Percentiles rank a stretch among this genome's conserved stretches.
These are phyloP conservation scores for Silurus aristotelis DNA, from an alignment of 2,797 vertebrate genomes.

Conservation along the genomic window DNA sequence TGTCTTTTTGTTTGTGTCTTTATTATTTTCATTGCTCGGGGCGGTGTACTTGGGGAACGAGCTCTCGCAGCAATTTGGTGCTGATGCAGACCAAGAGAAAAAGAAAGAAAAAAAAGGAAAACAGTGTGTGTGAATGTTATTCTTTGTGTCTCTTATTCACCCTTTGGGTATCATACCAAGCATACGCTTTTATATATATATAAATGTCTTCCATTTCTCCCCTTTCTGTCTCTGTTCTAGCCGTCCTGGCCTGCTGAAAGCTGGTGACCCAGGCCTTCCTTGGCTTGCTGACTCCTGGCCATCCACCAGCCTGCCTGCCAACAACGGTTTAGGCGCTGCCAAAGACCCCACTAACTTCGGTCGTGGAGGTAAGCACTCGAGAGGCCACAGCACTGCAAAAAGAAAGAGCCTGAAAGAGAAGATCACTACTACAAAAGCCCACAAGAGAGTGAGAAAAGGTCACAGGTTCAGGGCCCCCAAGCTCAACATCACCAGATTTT, in stretches of 20 bases:
- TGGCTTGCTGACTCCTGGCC: constrained; percentile 99
- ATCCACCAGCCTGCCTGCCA: constrained; percentile 93
- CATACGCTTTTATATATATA: constrained; percentile 5
- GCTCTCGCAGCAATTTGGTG: constrained; percentile 70
- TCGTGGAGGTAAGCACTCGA: constrained; percentile 82
- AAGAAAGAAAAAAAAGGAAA: constrained; percentile 60
- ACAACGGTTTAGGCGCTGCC: constrained; percentile 87
- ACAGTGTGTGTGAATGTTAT: constrained; percentile 48
- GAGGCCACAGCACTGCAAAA: constrained; percentile 37
- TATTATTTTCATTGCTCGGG: constrained; percentile 65
- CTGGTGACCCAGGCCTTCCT: constrained; percentile 91
- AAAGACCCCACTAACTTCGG: constrained; percentile 93
- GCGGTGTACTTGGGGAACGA: constrained; percentile 70
- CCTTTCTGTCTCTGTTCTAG: constrained; percentile 64
- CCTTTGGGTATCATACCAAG: constrained; percentile 19
- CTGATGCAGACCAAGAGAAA: constrained; percentile 60
- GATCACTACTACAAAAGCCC: constrained; percentile 38
- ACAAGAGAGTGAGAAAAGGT: constrained; percentile 25
- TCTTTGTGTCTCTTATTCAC: constrained; percentile 55
- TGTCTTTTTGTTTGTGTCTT: constrained; percentile 70
- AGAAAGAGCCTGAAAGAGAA: constrained; percentile 49
- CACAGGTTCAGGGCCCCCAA: constrained; percentile 29
- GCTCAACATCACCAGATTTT: constrained; percentile 12
- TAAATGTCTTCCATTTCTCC: constrained; percentile 1
- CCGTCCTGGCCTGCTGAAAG: constrained; percentile 91